Percentiles rank a stretch among this genome's conserved stretches.
Evolutionary conservation across 2,888 invertebrate genomes (phyloP).

Genomic region (Cryptocephalus moraei): DNA sequence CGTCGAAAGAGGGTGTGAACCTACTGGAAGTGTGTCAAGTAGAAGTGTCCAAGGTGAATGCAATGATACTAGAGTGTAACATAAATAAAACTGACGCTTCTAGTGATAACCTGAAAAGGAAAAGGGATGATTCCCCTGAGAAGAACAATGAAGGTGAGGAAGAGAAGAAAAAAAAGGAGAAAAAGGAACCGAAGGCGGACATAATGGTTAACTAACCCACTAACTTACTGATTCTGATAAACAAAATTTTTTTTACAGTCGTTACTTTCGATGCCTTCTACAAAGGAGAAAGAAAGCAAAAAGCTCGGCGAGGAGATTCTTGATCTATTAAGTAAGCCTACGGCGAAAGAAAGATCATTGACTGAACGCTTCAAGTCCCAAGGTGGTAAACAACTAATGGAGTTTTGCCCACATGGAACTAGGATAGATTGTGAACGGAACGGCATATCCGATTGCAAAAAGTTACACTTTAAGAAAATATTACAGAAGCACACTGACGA

Average conservation of each 20-base stretch:
- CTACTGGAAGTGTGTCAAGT: constrained; percentile 43
- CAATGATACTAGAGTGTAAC: constrained; percentile 38
- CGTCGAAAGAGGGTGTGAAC: constrained; percentile 39
- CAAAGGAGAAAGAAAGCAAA: constrained; percentile 90
- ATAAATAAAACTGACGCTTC: constrained; percentile 26
- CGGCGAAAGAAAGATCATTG: constrained; percentile 90
- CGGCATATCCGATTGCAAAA: constrained; percentile 57
- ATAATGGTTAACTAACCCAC: constrained; percentile 48
- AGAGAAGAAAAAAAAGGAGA: constrained; percentile 47
- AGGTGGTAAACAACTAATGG: constrained; percentile 86
- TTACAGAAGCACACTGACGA: constrained; percentile 86
- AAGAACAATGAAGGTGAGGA: constrained; percentile 40
- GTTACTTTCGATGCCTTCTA: constrained; percentile 82
- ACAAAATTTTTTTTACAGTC: constrained; percentile 47
- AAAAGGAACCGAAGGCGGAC: constrained; percentile 46
- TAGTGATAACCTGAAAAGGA: constrained; percentile 37
- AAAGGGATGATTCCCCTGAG: constrained; percentile 36
- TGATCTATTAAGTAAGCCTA: constrained; percentile 86
- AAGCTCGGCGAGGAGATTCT: constrained; percentile 93
- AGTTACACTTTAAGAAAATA: constrained; percentile 94
- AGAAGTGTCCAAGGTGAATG: constrained; percentile 48
- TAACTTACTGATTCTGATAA: neutral
- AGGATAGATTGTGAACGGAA: constrained; percentile 71
- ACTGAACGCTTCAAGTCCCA: constrained; percentile 94
- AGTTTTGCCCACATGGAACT: constrained; percentile 95